Evolutionary conservation across 2,113 vertebrate genomes (phyloP).

Genomic region (Solenodon paradoxus): DNA sequence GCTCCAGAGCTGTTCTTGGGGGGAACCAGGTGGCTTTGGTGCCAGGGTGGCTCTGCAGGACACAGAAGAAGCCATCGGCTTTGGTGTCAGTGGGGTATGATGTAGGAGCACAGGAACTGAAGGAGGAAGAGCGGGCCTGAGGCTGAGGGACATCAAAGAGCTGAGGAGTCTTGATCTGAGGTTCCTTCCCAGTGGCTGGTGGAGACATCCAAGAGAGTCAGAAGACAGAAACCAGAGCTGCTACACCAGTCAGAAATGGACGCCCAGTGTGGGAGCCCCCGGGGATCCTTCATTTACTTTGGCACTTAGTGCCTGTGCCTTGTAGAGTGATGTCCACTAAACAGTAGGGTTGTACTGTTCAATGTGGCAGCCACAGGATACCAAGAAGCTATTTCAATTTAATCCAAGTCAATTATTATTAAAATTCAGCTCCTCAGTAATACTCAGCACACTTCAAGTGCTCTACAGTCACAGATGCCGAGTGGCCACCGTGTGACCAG

Average conservation of each 20-base stretch:
- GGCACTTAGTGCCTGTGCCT: too few species aligned
- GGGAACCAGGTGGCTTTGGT: background rate
- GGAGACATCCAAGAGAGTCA: background rate
- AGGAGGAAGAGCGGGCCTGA: background rate
- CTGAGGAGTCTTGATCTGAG: background rate
- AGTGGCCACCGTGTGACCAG: background rate
- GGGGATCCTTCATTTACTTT: background rate
- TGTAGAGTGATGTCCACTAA: background rate
- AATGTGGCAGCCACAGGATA: background rate
- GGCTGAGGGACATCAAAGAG: background rate
- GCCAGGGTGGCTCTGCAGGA: background rate
- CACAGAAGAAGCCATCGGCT: background rate
- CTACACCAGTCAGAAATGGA: background rate
- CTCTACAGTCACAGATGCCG: fast-evolving
- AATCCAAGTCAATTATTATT: background rate
- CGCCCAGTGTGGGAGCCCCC: background rate
- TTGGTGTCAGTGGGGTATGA: background rate
- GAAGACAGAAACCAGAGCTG: background rate
- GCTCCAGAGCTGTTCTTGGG: background rate
- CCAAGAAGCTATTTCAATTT: background rate
- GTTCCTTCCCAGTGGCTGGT: background rate
- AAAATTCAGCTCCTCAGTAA: background rate
- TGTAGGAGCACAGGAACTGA: background rate
- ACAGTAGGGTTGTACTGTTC: background rate
- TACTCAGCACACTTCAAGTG: background rate